phyloP scores from a whole-genome alignment of 2,113 vertebrate genomes.

The Alouatta palliata region DNA sequence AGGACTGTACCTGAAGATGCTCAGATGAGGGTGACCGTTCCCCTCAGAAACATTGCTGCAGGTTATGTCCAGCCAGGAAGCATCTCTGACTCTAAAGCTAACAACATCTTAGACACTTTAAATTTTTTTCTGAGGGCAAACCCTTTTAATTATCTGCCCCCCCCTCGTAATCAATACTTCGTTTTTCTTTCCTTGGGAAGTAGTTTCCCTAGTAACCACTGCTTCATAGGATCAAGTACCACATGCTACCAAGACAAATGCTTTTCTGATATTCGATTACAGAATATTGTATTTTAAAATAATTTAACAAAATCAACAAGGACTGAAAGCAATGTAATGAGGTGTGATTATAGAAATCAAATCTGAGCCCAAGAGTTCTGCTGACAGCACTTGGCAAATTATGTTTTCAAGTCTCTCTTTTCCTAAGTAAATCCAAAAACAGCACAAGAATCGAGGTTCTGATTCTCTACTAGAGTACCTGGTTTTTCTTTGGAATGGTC shows the following conservation, averaged over 20 bases:
- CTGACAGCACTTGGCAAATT: not conserved
- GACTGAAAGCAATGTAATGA: not conserved
- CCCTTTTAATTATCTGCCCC: not conserved
- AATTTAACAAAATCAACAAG: slow-evolving; percentile 39
- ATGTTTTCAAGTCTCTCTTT: not conserved
- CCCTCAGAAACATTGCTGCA: accelerated
- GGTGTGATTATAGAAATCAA: slow-evolving; percentile 35
- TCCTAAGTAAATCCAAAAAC: not conserved
- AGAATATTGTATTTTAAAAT: slow-evolving; percentile 50
- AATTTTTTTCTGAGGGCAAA: not conserved
- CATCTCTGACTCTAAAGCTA: not conserved
- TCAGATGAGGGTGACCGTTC: not conserved
- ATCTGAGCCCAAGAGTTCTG: not conserved
- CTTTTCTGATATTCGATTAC: slow-evolving; percentile 41
- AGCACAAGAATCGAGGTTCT: not conserved
- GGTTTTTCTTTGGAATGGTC: not conserved
- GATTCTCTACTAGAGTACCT: not conserved
- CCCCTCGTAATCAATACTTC: slow-evolving; percentile 11
- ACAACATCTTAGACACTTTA: not conserved
- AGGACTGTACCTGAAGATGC: not conserved
- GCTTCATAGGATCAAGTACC: not conserved
- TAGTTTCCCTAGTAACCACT: slow-evolving; percentile 7
- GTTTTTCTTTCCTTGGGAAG: slow-evolving; percentile 48
- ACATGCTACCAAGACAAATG: slow-evolving; percentile 43
- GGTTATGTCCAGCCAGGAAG: not conserved